Evolutionary conservation across 2,113 vertebrate genomes (phyloP).

Genomic region (Phasianus colchicus): DNA sequence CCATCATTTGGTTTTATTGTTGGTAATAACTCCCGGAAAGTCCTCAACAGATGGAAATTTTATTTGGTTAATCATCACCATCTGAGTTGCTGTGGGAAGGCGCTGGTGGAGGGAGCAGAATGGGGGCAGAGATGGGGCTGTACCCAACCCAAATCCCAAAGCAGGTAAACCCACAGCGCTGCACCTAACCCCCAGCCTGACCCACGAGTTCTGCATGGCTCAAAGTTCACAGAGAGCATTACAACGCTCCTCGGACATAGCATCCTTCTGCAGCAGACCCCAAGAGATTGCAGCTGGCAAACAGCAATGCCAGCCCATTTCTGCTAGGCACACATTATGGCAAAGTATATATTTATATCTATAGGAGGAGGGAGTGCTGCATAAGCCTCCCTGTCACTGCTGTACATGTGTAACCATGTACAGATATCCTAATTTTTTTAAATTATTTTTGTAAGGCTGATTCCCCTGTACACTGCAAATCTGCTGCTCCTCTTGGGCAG

Average conservation of each 20-base stretch:
- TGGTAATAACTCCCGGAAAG: constrained; percentile 50
- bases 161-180: not conserved
- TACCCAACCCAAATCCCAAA: not conserved
- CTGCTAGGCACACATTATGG: not conserved
- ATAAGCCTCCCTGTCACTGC: not conserved
- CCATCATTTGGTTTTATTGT: constrained; percentile 49
- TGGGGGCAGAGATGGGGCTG: not conserved
- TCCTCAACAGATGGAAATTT: constrained; percentile 73
- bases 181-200: not conserved
- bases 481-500: rapidly evolving
- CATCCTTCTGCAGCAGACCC: not conserved
- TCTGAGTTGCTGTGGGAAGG: constrained; percentile 3
- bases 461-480: not conserved
- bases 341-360: not conserved
- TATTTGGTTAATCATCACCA: constrained; percentile 38
- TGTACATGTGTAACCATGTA: not conserved
- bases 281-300: not conserved
- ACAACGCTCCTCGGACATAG: not conserved
- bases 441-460: not conserved
- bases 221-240: not conserved
- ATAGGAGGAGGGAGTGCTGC: not conserved
- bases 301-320: not conserved
- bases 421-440: not conserved
- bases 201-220: not conserved
- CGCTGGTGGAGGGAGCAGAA: not conserved